Conservation (phyloP, 2,888 invertebrate species). For the Lymantria dispar region DNA sequence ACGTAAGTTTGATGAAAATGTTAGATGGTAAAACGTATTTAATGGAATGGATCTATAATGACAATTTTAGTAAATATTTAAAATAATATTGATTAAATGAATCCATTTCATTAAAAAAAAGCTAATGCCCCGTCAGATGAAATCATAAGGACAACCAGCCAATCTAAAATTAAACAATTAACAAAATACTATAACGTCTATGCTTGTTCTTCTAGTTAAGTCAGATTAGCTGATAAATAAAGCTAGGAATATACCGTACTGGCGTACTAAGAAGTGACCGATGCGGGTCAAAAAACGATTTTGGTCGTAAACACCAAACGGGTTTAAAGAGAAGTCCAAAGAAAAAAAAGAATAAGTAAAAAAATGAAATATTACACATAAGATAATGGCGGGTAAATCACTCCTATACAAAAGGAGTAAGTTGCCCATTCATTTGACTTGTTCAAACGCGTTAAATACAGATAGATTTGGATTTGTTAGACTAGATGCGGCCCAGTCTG, state of each 20-base stretch:
- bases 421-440: slow-evolving; percentile 82
- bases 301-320: slow-evolving; percentile 80
- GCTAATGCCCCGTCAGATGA: slow-evolving; percentile 51
- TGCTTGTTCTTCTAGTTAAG: slow-evolving; percentile 14
- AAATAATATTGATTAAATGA: slow-evolving; percentile 4
- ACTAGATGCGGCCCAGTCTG: slow-evolving; percentile 68
- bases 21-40: slow-evolving; percentile 54
- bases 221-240: slow-evolving; percentile 30
- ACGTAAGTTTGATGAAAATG: slow-evolving; percentile 56
- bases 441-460: slow-evolving; percentile 54
- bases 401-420: slow-evolving; percentile 65
- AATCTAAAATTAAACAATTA: slow-evolving; percentile 50
- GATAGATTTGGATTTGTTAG: slow-evolving; percentile 54
- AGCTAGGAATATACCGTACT: slow-evolving; percentile 33
- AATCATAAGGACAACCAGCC: slow-evolving; percentile 60
- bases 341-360: slow-evolving; percentile 45
- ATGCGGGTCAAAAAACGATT: slow-evolving; percentile 75
- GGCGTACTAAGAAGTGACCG: slow-evolving; percentile 28
- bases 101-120: slow-evolving; percentile 52
- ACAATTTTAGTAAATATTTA: slow-evolving; percentile 41
- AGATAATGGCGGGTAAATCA: slow-evolving; percentile 58
- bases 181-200: slow-evolving; percentile 23
- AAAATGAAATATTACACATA: slow-evolving; percentile 56
- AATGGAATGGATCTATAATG: slow-evolving; percentile 43
- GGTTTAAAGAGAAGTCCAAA: slow-evolving; percentile 46